A percentile compares a stretch with the other conserved stretches of the same genome.
Conservation (phyloP, 2,113 vertebrate genomes). For the Telmatochromis brichardi region DNA sequence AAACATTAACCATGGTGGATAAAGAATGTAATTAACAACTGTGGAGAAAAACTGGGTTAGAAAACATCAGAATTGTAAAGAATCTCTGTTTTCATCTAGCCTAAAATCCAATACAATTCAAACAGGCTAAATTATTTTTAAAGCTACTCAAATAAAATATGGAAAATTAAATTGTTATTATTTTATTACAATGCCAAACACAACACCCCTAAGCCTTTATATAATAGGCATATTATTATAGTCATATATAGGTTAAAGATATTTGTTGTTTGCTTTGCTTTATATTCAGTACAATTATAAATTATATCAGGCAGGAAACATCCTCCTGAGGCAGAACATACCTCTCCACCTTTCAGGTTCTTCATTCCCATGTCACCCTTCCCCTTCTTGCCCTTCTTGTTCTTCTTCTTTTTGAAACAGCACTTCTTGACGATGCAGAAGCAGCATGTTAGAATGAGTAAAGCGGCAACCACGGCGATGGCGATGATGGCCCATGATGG, state of each 20-base stretch:
- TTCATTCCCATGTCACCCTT: conserved; percentile 98
- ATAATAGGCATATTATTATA: neutral
- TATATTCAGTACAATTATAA: neutral
- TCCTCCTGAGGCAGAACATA: conserved; percentile 41
- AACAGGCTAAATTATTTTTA: neutral
- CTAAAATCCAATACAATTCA: neutral
- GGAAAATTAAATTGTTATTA: neutral
- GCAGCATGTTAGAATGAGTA: conserved; percentile 93
- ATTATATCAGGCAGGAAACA: neutral
- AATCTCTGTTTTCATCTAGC: neutral
- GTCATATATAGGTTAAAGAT: neutral
- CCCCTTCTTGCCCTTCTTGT: conserved; percentile 95
- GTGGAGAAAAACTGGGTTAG: conserved; percentile 39
- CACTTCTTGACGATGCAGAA: conserved; percentile 99
- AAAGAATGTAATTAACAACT: conserved; percentile 42
- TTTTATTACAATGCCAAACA: neutral
- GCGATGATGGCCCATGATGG: conserved; percentile 93
- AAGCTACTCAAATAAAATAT: neutral
- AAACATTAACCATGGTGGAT: conserved; percentile 37
- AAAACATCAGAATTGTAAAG: neutral
- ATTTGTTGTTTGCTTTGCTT: neutral
- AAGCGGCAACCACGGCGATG: conserved; percentile 85
- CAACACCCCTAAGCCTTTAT: neutral
- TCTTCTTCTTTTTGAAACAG: conserved; percentile 98
- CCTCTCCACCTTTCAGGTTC: conserved; percentile 87